Base-by-base conservation (phyloP, 1,140 invertebrate genomes). In the Musca domestica region DNA sequence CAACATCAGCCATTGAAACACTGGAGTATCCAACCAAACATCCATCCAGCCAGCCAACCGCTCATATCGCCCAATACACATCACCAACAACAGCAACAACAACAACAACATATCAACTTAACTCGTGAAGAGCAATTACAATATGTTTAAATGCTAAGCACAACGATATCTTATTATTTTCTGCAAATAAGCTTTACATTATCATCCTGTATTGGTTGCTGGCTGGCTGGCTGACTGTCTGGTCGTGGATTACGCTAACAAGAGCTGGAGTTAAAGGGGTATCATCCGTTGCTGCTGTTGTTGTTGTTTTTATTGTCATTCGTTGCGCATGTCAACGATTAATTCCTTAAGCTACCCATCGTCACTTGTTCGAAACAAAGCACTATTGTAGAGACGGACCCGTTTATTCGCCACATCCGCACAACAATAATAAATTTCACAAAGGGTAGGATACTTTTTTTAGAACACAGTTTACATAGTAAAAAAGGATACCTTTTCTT, bases 131-230 rank as follows among this genome's bases (percentile, higher is more conserved):
- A 72, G 76, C 76, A 78, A 78, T 78, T 78, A 78, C 76, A 78
- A 78, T 78, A 78, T 78, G 76, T 78, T 78, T 78, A 78, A 77
- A 76, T 78, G 76, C 74, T 76, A 61, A 61, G 27, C 56, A 61
- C 27, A 61, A 23, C 56, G 27, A 61, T 61, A 61, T 61, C 56
- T 61, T 61, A 61, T 61, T 61, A 61, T 61, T 30, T 19, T 7
- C 30, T 19, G 56, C 56, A 61, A 61, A 61, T 61, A 61, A 61
- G 27, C 15, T 30, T 34, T 34, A 20, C 30, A 61, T 7, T 30
- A 30, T 30, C 27, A 30, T 30, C 27, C 27, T n/a, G 27, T 30
- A n/a, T n/a, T n/a, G n/a, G n/a, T n/a, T n/a, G n/a, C 27, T 30
- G 27, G 9, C 27, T 30, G n/a, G n/a, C n/a, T n/a, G n/a, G n/a